Conservation (phyloP, 1,140 invertebrate genomes). For the Cardiocondyla obscurior region DNA sequence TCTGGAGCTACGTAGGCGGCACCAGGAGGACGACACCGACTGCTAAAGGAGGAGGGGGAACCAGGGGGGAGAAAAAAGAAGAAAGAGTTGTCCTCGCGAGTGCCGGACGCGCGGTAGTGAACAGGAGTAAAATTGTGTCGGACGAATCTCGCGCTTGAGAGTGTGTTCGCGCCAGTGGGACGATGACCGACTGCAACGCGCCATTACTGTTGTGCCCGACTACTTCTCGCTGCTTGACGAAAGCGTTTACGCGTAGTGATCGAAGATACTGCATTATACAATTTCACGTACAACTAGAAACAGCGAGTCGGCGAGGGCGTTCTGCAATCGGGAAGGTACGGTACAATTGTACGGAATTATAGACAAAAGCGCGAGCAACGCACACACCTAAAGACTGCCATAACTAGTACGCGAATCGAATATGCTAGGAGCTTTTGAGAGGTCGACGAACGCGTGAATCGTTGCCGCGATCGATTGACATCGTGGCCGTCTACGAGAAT, state of each 20-base stretch:
- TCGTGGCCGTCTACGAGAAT: not conserved
- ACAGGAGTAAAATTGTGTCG: constrained; percentile 26
- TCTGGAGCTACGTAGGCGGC: constrained; percentile 76
- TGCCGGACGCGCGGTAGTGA: constrained; percentile 76
- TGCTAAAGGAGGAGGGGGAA: constrained; percentile 57
- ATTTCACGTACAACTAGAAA: not conserved
- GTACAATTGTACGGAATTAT: not conserved
- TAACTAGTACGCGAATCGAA: constrained; percentile 14
- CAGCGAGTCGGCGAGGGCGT: not conserved
- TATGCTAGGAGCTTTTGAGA: constrained; percentile 4
- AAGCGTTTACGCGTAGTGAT: not conserved
- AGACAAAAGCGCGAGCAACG: constrained; percentile 5
- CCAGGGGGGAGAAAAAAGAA: not conserved
- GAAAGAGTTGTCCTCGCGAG: constrained; percentile 55
- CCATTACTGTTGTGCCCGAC: not conserved
- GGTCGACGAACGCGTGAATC: constrained; percentile 10
- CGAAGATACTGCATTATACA: not conserved
- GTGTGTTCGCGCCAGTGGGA: constrained; percentile 23
- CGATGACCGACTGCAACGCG: constrained; percentile 1
- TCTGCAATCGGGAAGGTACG: constrained; percentile 4
- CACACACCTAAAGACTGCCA: constrained; percentile 11
- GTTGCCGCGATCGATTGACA: not conserved
- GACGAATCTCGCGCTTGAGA: not conserved
- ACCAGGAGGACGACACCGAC: constrained; percentile 75
- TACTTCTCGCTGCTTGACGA: not conserved